Evolutionary conservation across 2,797 vertebrate genomes (phyloP).

Genomic region (Falco columbarius): DNA sequence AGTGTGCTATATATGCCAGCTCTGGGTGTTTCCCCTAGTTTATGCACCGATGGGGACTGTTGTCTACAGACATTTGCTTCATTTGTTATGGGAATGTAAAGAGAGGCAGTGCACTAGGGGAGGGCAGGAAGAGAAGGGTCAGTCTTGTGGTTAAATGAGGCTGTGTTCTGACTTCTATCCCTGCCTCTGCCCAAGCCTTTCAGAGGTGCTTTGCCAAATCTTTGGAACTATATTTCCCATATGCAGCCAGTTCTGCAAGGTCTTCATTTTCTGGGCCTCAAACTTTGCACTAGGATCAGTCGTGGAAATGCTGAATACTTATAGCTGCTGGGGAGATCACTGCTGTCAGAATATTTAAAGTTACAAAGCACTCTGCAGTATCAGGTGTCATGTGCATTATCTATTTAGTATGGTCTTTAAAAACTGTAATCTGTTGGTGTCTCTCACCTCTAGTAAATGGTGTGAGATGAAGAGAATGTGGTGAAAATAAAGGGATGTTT

Average conservation of each 20-base stretch:
- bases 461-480: background rate
- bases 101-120: background rate
- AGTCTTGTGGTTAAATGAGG: background rate
- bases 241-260: background rate
- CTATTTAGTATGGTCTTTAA: background rate
- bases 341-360: background rate
- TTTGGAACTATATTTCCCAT: background rate
- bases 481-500: background rate
- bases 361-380: background rate
- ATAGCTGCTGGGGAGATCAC: background rate
- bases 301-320: background rate
- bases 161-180: background rate
- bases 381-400: background rate
- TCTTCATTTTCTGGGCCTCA: background rate
- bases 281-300: background rate
- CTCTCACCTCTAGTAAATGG: background rate
- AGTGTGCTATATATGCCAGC: background rate
- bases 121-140: background rate
- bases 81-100: background rate
- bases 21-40: background rate
- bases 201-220: background rate
- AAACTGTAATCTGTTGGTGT: background rate
- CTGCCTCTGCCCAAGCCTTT: background rate
- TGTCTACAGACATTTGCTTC: background rate
- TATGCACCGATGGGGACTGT: background rate